phyloP scores from a whole-genome alignment of 92 coral and sea anemone species.

The Pocillopora grandis region DNA sequence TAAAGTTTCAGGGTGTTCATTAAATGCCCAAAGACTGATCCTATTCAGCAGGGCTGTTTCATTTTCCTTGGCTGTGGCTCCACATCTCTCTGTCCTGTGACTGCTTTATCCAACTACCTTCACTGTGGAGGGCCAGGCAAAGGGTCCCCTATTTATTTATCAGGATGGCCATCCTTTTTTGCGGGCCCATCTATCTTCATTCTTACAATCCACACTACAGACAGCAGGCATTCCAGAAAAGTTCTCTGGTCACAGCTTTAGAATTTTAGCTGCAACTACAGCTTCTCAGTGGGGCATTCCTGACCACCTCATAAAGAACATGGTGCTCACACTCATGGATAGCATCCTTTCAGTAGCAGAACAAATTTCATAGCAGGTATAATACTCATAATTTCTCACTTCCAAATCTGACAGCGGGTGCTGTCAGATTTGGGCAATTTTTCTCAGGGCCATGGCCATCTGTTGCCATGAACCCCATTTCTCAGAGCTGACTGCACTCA shows the following conservation, averaged over 20 bases:
- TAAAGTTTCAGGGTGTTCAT: background rate
- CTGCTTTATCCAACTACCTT: background rate
- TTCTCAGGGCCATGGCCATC: background rate
- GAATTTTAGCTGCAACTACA: constrained; percentile 8
- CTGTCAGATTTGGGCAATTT: background rate
- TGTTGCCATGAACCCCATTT: background rate
- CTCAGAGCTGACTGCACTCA: too few species aligned
- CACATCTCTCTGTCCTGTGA: background rate
- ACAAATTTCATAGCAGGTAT: background rate
- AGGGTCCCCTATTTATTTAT: constrained; percentile 34
- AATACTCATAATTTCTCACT: background rate
- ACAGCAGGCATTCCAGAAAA: constrained; percentile 2
- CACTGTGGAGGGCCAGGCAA: background rate
- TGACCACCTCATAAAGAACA: too few species aligned
- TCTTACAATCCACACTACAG: background rate
- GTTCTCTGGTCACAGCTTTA: constrained; percentile 12
- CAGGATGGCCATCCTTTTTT: background rate
- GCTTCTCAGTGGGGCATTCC: background rate
- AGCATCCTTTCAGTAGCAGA: background rate
- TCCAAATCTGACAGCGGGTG: background rate
- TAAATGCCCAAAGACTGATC: background rate
- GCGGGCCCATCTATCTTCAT: background rate
- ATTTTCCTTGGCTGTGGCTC: background rate
- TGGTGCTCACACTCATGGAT: constrained; percentile 16
- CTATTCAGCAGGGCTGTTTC: background rate